Percentiles rank a stretch among this genome's conserved stretches.
phyloP scores from a whole-genome alignment of 2,888 invertebrate genomes.

The Xestoiulus laeticollis region DNA sequence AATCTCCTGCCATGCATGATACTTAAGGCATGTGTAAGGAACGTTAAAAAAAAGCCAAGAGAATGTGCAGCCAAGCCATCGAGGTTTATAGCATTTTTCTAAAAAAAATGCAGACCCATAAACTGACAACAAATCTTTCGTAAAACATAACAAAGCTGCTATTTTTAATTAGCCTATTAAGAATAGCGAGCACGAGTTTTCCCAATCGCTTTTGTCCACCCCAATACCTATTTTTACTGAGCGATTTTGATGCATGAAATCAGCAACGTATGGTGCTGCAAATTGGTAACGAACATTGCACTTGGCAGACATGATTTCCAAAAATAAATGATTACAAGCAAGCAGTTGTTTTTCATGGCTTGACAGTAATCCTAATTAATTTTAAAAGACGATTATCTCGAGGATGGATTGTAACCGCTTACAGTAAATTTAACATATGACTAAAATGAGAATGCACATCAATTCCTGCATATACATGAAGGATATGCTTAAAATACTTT shows the following conservation, averaged over 20 bases:
- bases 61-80: background rate
- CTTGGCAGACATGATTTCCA: background rate
- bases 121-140: background rate
- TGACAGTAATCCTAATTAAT: constrained; percentile 6
- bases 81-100: background rate
- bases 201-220: background rate
- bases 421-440: background rate
- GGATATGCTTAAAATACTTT: too few species aligned
- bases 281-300: background rate
- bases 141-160: constrained; percentile 28
- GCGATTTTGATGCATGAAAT: constrained; percentile 8
- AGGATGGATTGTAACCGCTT: background rate
- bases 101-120: background rate
- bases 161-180: constrained; percentile 32
- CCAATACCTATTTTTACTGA: background rate
- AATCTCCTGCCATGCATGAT: constrained; percentile 37
- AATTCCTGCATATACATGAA: too few species aligned
- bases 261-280: background rate
- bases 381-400: background rate
- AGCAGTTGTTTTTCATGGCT: background rate
- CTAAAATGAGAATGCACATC: too few species aligned
- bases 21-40: constrained; percentile 29
- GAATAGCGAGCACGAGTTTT: background rate
- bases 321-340: background rate
- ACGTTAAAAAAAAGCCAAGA: background rate